Conservation (phyloP, 2,888 invertebrate species). For the Synergus japonicus region DNA sequence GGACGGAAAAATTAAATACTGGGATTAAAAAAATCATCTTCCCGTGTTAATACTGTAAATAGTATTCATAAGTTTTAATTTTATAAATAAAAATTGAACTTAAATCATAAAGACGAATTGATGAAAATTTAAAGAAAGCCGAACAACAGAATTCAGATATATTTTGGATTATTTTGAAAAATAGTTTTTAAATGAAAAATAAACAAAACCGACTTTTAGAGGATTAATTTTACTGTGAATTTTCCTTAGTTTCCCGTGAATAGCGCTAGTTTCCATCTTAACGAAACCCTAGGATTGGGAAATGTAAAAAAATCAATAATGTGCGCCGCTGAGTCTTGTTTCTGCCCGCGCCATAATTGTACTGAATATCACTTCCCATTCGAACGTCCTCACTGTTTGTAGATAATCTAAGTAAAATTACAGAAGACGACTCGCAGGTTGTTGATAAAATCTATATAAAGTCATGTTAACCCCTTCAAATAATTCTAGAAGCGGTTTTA, state of each 20-base stretch:
- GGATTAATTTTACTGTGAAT: neutral
- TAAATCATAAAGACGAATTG: neutral
- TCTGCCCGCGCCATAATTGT: constrained; percentile 4
- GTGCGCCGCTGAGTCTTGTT: constrained; percentile 19
- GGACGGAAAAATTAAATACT: constrained; percentile 99
- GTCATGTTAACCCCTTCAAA: neutral
- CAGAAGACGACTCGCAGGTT: neutral
- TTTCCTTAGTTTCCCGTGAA: neutral
- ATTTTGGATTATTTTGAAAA: neutral
- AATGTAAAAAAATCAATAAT: constrained; percentile 28
- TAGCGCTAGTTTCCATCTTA: constrained; percentile 1
- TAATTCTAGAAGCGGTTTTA: neutral
- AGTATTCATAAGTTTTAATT: neutral
- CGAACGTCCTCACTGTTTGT: neutral
- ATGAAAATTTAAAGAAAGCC: neutral
- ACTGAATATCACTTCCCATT: constrained; percentile 1
- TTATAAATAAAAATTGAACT: neutral
- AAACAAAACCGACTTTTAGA: neutral
- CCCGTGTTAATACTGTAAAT: constrained; percentile 30
- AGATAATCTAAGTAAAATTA: neutral
- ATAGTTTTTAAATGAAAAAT: neutral
- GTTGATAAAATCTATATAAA: neutral
- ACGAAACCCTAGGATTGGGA: neutral
- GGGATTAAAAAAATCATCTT: constrained; percentile 86
- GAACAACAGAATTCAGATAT: neutral